Base-by-base conservation (phyloP, 2,888 invertebrate species). In the Drosophila algonquin region DNA sequence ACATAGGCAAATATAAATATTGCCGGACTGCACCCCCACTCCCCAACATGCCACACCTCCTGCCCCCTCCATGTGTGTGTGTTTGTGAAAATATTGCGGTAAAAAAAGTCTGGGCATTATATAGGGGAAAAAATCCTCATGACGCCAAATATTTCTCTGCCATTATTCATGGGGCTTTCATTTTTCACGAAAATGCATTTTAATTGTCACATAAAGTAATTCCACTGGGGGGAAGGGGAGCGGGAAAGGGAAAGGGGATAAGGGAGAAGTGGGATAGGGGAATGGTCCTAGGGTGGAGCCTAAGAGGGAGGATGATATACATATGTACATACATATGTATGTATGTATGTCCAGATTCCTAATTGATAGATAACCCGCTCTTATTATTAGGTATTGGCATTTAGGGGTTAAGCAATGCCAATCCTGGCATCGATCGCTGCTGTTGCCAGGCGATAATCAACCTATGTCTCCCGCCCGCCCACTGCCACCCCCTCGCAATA, bases 1-100 rank as follows among this genome's bases (percentile, higher is more conserved):
- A 86, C 83, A 82, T 81, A 68, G 80, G 67, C 81, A 83, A 83
- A 83, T 83, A 86, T 79, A 75, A 71, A 80, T 81, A 71, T 73
- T 71, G 67, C 60, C 60, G 52, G 59, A 14, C 51, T 47, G 2
- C 40, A 35, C 51, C 27, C 58, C n/a, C 47, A 18, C 5, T 1
- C 27, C 16, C 12, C 32, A 5, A 3, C 21, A 21, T 21, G 21
- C 21, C 21, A 21, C 21, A 21, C 21, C 21, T 54, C 21, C 14
- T 40, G 40, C 40, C 51, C 24, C 54, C 27, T 12, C 9, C 27
- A 7, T 71, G 54, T 27, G 62, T 52, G 44, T 75, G 51, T 52
- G 58, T 75, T 60, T 80, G 76, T 35, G 30, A 61, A 73, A 73
- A 73, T 67, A 62, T 73, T 74, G 73, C 73, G 52, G 63, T 70